Evolutionary conservation across 2,888 invertebrate genomes (phyloP).

Genomic region (Chalcosyrphus nemorum): DNA sequence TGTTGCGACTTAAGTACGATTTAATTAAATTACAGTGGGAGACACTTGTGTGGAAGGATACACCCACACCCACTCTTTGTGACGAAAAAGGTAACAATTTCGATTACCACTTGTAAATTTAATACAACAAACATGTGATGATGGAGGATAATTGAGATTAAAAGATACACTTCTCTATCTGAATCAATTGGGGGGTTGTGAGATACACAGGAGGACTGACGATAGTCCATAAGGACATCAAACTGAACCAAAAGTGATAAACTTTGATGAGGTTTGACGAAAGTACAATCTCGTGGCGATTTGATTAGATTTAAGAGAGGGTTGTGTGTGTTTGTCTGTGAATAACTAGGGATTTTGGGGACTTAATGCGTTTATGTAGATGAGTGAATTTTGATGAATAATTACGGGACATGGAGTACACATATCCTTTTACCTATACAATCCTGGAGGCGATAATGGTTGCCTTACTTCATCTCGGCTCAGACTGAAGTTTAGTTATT

Average conservation of each 20-base stretch:
- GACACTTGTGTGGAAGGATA: not conserved
- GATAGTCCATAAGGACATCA: not conserved
- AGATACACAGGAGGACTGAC: not conserved
- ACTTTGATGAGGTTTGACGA: constrained; percentile 54
- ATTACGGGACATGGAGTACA: constrained; percentile 20
- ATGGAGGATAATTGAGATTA: constrained; percentile 63
- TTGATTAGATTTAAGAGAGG: constrained; percentile 18
- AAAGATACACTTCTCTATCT: constrained; percentile 47
- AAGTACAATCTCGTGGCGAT: constrained; percentile 28
- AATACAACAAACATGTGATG: constrained; percentile 63
- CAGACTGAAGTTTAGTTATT: not conserved
- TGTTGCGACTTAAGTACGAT: constrained; percentile 52
- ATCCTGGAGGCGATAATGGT: not conserved
- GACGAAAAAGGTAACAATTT: constrained; percentile 57
- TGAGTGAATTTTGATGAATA: constrained; percentile 52
- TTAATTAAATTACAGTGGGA: constrained; percentile 62
- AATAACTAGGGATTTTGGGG: not conserved
- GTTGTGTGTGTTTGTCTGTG: not conserved
- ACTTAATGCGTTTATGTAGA: constrained; percentile 42
- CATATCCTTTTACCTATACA: not conserved
- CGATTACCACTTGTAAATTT: constrained; percentile 70
- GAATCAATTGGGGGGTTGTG: constrained; percentile 22
- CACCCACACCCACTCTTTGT: not conserved
- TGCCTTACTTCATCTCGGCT: not conserved
- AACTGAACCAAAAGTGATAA: constrained; percentile 54